phyloP scores from a whole-genome alignment of 2,797 vertebrate genomes.

The Dromococcyx pavoninus region DNA sequence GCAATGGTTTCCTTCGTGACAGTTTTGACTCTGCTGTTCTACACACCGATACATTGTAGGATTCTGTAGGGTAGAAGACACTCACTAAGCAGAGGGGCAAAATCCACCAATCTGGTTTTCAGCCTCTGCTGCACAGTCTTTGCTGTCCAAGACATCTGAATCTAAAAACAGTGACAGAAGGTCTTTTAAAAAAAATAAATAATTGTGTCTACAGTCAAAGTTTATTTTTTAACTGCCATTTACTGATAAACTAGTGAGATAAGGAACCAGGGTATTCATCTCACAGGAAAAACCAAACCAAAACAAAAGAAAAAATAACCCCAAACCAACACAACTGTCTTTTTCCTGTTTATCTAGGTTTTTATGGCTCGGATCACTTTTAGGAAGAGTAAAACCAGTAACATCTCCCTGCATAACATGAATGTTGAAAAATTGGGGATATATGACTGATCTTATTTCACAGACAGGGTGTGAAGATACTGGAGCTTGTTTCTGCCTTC shows the following conservation, averaged over 20 bases:
- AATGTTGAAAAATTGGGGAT: neutral
- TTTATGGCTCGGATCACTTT: neutral
- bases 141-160: neutral
- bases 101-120: neutral
- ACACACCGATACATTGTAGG: neutral
- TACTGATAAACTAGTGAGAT: neutral
- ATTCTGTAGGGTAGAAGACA: neutral
- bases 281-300: neutral
- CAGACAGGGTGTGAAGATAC: neutral
- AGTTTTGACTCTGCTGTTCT: neutral
- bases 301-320: too few species aligned
- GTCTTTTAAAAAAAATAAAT: neutral
- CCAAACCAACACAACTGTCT: neutral
- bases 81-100: neutral
- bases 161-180: neutral
- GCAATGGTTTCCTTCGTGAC: neutral
- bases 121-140: neutral
- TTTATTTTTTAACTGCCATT: neutral
- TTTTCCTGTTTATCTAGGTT: neutral
- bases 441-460: neutral
- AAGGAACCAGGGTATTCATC: neutral
- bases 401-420: neutral
- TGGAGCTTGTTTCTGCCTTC: neutral
- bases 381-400: neutral
- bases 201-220: neutral